Evolutionary conservation across 2,113 vertebrate genomes (phyloP).

Genomic region (Sterrhoptilus dennistouni): DNA sequence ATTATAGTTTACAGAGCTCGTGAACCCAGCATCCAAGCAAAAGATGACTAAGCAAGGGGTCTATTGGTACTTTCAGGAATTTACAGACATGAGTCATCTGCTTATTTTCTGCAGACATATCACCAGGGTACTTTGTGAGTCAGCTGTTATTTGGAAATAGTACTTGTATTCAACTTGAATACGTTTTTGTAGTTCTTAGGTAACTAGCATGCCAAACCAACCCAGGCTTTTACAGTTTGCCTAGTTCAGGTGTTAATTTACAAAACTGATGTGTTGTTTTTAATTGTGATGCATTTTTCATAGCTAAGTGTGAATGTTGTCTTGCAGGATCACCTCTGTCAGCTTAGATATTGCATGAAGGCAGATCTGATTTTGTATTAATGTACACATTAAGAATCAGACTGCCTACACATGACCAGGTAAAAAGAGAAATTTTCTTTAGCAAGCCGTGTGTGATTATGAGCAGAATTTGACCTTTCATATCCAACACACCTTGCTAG

Average conservation of each 20-base stretch:
- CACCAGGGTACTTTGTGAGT: constrained; percentile 76
- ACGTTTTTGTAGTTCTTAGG: constrained; percentile 48
- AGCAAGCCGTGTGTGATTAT: neutral
- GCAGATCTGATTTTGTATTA: neutral
- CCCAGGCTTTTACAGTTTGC: constrained; percentile 7
- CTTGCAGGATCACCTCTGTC: neutral
- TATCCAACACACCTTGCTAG: neutral
- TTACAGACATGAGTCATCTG: constrained; percentile 81
- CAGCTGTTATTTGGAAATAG: constrained; percentile 75
- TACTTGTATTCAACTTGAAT: constrained; percentile 62
- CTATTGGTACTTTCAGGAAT: constrained; percentile 80
- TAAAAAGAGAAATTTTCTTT: neutral
- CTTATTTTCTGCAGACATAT: constrained; percentile 77
- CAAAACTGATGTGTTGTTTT: neutral
- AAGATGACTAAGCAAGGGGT: constrained; percentile 82
- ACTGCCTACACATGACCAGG: neutral
- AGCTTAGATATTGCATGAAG: neutral
- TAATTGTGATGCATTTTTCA: neutral
- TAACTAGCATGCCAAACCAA: constrained; percentile 48
- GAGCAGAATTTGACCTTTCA: neutral
- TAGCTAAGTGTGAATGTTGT: neutral
- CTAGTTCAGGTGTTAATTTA: constrained; percentile 38
- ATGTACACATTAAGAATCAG: neutral
- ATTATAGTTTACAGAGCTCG: constrained; percentile 78
- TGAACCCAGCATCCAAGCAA: constrained; percentile 79